Base-by-base conservation (phyloP, 2,797 vertebrate genomes). In the Molossus molossus region DNA sequence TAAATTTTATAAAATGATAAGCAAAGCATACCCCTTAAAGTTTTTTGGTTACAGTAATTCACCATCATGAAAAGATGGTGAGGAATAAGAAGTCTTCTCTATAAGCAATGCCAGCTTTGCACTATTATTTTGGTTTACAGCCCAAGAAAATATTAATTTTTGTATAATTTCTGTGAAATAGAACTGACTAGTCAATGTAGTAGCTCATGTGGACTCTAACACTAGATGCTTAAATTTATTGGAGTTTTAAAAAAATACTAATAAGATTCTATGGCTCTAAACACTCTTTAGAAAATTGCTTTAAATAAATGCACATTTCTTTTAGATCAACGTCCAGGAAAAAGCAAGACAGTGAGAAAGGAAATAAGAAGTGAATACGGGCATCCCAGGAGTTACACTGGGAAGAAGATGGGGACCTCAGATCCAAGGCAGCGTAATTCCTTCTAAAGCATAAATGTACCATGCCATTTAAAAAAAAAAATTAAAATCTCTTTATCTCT, bases 131-230 rank as follows among this genome's bases (percentile, higher is more conserved):
- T 95, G 77, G 53, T 94, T 48, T 58, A 82, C 96, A 73, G 18
- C 12, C 37, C 45, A 76, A 86, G 60, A 76, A 98, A 95, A 80
- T 94, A 94, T 7, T 88, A 82, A 4, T 60, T 87, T 75, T 96
- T 29, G 14, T 76, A 55, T 82, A 27, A 70, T 72, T 97, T 92
- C 45, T 73, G 29, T 55, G 18, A 55, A 11, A 2, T 45, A 91
- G n/a, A 95, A 84, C 48, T 69, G 12, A 60, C 84, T 94, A 29
- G 64, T 64, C 79, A 96, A 4, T 91, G 10, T 93, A 75, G 58
- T 86, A 95, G n/a, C 60, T 69, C 5, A 55, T 48, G 25, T 23
- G 18, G 64, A 37, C 72, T 96, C 11, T n/a, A 81, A 0, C 87
- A 17, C 17, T 76, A 55, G 67, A 48, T 10, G 7, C 67, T 50